Conservation (phyloP, 2,888 invertebrate species). For the Polydrusus tereticollis region DNA sequence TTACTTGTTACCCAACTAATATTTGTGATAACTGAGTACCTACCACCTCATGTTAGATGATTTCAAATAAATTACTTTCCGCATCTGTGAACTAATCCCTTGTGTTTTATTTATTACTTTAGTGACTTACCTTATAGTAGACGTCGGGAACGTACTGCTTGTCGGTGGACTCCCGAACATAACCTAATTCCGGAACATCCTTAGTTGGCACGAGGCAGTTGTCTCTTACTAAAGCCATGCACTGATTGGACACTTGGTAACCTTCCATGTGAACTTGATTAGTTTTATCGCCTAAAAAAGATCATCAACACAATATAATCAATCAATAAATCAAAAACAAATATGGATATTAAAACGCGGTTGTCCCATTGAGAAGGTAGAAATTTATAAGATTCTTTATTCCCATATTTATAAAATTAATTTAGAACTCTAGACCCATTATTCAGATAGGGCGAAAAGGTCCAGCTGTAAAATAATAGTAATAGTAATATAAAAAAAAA, state of each 20-base stretch:
- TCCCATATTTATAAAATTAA: too few species aligned
- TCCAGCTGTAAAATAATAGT: too few species aligned
- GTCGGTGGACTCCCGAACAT: slow-evolving; percentile 91
- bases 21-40: slow-evolving; percentile 67
- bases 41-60: slow-evolving; percentile 66
- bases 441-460: too few species aligned
- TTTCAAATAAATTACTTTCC: slow-evolving; percentile 65
- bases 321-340: neutral
- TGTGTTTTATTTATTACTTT: slow-evolving; percentile 34
- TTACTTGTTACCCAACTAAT: slow-evolving; percentile 62
- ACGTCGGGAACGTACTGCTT: slow-evolving; percentile 99
- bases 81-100: slow-evolving; percentile 57
- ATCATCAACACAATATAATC: neutral
- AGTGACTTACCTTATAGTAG: slow-evolving; percentile 88
- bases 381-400: too few species aligned
- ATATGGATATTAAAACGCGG: too few species aligned
- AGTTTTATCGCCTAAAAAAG: slow-evolving; percentile 80
- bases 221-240: slow-evolving; percentile 95
- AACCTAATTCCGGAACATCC: slow-evolving; percentile 97
- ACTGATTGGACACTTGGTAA: slow-evolving; percentile 98
- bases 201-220: slow-evolving; percentile 94
- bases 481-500: too few species aligned
- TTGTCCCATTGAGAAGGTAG: too few species aligned
- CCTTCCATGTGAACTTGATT: slow-evolving; percentile 99
- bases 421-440: too few species aligned